phyloP scores from a whole-genome alignment of 1,140 invertebrate species.

The Megathymus violae region DNA sequence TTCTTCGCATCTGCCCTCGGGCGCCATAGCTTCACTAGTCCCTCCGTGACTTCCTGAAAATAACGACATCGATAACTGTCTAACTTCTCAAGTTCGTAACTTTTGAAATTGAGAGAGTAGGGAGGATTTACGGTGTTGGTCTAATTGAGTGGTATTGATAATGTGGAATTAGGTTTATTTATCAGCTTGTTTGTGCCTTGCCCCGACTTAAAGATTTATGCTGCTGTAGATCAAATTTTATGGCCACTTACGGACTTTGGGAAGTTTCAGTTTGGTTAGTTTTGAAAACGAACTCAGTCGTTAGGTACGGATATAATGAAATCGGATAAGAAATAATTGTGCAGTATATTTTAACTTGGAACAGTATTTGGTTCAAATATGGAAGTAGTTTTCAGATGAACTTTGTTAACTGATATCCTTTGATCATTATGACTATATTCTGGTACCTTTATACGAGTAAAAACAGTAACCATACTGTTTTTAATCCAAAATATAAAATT shows the following conservation, averaged over 20 bases:
- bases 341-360: no score
- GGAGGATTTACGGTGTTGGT: conserved; percentile 33
- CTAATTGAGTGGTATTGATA: conserved; percentile 37
- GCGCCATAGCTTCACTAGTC: conserved; percentile 70
- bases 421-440: no score
- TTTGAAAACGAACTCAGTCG: not conserved
- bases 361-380: no score
- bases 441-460: no score
- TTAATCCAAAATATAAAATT: no score
- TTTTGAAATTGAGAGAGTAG: conserved; percentile 30
- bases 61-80: conserved; percentile 48
- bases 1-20: conserved; percentile 69
- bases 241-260: not conserved
- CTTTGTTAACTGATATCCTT: no score
- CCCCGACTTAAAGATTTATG: conserved; percentile 8
- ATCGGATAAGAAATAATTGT: no score
- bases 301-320: not conserved
- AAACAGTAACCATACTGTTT: no score
- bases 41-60: conserved; percentile 73
- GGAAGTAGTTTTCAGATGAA: no score
- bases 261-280: not conserved
- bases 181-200: conserved; percentile 20
- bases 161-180: conserved; percentile 29
- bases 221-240: conserved; percentile 9
- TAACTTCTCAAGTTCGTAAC: conserved; percentile 37